These are phyloP conservation scores for Xestia sexstrigata DNA, from an alignment of 2,888 invertebrate genomes.

Conservation along the genomic window DNA sequence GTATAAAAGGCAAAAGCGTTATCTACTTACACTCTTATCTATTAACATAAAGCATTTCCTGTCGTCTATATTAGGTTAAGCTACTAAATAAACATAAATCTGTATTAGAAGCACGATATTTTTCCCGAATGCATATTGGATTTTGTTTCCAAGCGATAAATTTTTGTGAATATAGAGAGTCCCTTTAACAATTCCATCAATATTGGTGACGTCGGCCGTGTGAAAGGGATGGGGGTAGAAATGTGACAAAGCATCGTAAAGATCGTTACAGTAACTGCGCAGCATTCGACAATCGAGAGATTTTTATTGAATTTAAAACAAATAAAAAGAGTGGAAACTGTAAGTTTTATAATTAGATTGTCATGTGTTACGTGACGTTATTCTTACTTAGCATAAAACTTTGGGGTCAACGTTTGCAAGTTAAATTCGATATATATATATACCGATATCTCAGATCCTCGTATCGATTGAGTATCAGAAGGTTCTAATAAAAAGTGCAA, in stretches of 20 bases:
- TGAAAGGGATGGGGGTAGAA: slow-evolving; percentile 11
- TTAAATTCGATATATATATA: background rate
- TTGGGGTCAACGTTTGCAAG: background rate
- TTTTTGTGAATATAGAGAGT: slow-evolving; percentile 54
- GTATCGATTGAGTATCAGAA: slow-evolving; percentile 20
- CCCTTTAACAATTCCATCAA: slow-evolving; percentile 64
- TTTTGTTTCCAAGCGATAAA: slow-evolving; percentile 57
- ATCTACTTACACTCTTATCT: background rate
- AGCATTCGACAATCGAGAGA: background rate
- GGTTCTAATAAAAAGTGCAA: slow-evolving; percentile 32
- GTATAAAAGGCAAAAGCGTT: background rate
- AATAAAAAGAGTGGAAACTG: background rate
- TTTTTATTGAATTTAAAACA: slow-evolving; percentile 7
- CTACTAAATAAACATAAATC: slow-evolving; percentile 42
- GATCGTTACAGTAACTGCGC: slow-evolving; percentile 13
- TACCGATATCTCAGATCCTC: slow-evolving; percentile 1
- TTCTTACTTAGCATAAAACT: background rate
- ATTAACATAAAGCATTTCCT: slow-evolving; percentile 12
- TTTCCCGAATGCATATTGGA: slow-evolving; percentile 46
- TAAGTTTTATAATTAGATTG: background rate
- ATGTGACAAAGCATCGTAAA: slow-evolving; percentile 32
- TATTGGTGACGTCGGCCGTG: slow-evolving; percentile 42
- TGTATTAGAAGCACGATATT: slow-evolving; percentile 35
- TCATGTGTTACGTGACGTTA: background rate
- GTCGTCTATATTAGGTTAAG: slow-evolving; percentile 14